Base-by-base conservation (phyloP, 2,113 vertebrate species). In the Daphoenositta chrysoptera region DNA sequence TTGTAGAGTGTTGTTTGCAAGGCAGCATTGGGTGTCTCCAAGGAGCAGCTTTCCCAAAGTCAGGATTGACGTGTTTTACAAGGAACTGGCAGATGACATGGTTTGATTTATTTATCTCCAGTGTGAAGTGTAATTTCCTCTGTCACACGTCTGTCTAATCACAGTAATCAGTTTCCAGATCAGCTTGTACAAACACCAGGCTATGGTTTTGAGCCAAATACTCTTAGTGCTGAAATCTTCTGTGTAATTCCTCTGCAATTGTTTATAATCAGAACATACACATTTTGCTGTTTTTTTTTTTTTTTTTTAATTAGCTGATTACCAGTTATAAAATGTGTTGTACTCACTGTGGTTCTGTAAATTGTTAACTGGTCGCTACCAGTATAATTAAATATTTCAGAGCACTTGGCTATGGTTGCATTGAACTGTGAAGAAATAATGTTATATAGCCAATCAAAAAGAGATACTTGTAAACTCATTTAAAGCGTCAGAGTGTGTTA, bases 401-500 rank as follows among this genome's bases (percentile, higher is more conserved):
- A 98, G 97, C 90, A 96, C 97, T 98, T 97, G 98, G 97, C 98
- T 98, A 17, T 97, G 89, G 98, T 94, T 96, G 97, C 98, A 98
- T 71, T 98, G 98, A 98, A 98, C 98, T 98, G 98, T 98, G 98
- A 98, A 98, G 98, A 98, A 98, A 97, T 98, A 98, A 98, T 98
- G 98, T 96, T 96, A 97, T 95, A 92, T 90, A 98, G 98, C 98
- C 98, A 98, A 98, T 98, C 98, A 98, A 98, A 98, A 98, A 98
- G 98, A 98, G 98, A 98, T 98, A 97, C 98, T 98, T 97, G 98
- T 98, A 97, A 98, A 98, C 98, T 98, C 98, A 98, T 98, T 98
- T 98, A 96, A 98, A 95, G 97, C 97, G 85, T 97, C 98, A 97
- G 97, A 95, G 97, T 97, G 97, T 96, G 98, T 96, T 97, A 98